A percentile compares a stretch with the other conserved stretches of the same genome.
phyloP scores from a whole-genome alignment of 2,797 vertebrate species.

The Labroides dimidiatus region DNA sequence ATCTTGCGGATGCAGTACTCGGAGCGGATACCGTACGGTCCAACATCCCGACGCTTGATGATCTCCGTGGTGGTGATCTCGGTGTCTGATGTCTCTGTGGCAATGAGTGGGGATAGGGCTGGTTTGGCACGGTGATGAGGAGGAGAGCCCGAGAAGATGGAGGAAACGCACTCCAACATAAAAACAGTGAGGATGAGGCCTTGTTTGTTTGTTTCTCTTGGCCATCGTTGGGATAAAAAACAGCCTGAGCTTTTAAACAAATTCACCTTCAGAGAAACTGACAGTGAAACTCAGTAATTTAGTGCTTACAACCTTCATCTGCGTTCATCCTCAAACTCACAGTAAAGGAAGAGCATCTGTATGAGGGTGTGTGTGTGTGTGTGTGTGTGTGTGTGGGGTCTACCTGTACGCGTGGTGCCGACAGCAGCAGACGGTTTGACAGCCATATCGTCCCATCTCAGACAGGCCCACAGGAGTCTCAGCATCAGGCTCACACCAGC shows the following conservation, averaged over 20 bases:
- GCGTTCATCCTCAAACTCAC: not conserved
- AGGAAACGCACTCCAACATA: slow-evolving; percentile 69
- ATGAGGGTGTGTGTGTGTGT: not conserved
- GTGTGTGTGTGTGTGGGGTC: not conserved
- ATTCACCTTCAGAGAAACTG: too few species aligned
- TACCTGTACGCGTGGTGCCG: slow-evolving; percentile 95
- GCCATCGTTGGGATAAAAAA: not conserved
- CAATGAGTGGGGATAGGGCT: slow-evolving; percentile 81
- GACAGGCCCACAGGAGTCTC: slow-evolving; percentile 93
- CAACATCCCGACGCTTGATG: slow-evolving; percentile 96
- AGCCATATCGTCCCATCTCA: slow-evolving; percentile 98
- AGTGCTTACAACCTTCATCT: not conserved
- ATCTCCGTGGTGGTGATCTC: slow-evolving; percentile 99
- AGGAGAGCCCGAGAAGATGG: slow-evolving; percentile 72
- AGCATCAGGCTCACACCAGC: slow-evolving; percentile 97
- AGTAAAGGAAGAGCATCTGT: not conserved
- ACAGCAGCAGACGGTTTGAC: slow-evolving; percentile 94
- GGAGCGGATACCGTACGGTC: slow-evolving; percentile 94
- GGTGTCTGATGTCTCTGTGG: slow-evolving; percentile 95
- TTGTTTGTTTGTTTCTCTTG: slow-evolving; percentile 3
- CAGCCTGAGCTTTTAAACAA: not conserved
- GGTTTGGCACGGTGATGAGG: slow-evolving; percentile 74
- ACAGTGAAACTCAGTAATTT: not conserved
- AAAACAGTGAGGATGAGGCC: slow-evolving; percentile 20
- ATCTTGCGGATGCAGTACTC: slow-evolving; percentile 99